phyloP scores from a whole-genome alignment of 2,113 vertebrate species.

The Prietella phreatophila region DNA sequence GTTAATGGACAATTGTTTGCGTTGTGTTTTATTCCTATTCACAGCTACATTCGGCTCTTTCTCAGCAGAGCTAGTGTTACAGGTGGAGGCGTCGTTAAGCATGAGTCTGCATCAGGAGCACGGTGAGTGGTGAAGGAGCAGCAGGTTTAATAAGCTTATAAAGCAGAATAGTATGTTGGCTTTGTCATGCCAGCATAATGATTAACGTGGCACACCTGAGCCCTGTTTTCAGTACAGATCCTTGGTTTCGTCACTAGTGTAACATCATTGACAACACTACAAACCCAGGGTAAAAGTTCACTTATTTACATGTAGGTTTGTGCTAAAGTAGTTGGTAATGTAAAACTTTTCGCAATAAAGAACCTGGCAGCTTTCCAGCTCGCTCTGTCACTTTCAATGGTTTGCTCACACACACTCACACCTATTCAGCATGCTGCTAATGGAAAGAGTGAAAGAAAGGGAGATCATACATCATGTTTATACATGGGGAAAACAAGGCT shows the following conservation, averaged over 20 bases:
- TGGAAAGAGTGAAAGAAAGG: not conserved
- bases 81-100: not conserved
- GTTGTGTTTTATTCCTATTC: not conserved
- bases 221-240: not conserved
- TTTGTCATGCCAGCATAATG: not conserved
- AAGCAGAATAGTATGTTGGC: too few species aligned
- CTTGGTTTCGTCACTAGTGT: not conserved
- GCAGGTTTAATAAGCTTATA: not conserved
- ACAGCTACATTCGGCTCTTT: not conserved
- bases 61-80: not conserved
- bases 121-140: not conserved
- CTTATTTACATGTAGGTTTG: not conserved
- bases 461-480: not conserved
- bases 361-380: not conserved
- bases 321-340: not conserved
- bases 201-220: not conserved
- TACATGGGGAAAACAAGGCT: not conserved
- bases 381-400: not conserved
- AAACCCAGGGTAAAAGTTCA: not conserved
- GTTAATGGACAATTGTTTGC: not conserved
- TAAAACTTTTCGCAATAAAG: not conserved
- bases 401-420: not conserved
- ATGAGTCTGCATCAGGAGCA: not conserved
- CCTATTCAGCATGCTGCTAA: not conserved
- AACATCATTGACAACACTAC: not conserved